phyloP scores from a whole-genome alignment of 2,113 vertebrate species.

The Lophochroa leadbeateri region DNA sequence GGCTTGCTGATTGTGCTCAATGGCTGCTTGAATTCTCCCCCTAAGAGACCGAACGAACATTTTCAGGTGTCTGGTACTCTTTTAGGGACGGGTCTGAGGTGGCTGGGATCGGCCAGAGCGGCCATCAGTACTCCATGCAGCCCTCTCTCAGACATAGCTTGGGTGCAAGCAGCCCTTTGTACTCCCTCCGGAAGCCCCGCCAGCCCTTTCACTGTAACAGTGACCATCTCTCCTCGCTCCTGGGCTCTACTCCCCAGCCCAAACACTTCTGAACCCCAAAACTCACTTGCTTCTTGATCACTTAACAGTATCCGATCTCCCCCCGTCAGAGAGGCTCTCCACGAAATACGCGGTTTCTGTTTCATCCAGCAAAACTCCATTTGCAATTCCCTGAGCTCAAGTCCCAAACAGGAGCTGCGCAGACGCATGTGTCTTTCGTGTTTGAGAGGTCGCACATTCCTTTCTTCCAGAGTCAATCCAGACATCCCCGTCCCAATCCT shows the following conservation, averaged over 20 bases:
- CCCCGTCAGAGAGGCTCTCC: not conserved
- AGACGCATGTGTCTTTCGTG: accelerated
- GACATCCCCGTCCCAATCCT: not conserved
- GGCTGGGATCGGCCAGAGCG: not conserved
- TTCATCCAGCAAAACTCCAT: not conserved
- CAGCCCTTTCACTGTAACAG: not conserved
- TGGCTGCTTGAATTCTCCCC: not conserved
- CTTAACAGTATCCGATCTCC: not conserved
- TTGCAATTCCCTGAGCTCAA: no score
- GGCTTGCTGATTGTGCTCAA: not conserved
- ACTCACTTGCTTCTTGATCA: not conserved
- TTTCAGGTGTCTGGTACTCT: not conserved
- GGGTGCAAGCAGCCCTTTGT: not conserved
- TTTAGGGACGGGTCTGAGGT: not conserved
- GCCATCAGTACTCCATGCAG: not conserved
- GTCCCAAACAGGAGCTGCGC: not conserved
- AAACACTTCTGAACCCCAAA: not conserved
- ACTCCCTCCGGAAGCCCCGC: not conserved
- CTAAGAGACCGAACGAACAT: not conserved
- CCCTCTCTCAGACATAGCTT: not conserved
- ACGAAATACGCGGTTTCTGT: not conserved
- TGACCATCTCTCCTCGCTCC: not conserved
- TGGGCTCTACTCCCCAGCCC: not conserved
- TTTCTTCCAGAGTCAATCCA: not conserved
- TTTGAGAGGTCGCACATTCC: not conserved